Evolutionary conservation across 2,797 vertebrate species (phyloP), one percentile per base, ranked within the genome.

Genomic region (Psittacula echo): DNA sequence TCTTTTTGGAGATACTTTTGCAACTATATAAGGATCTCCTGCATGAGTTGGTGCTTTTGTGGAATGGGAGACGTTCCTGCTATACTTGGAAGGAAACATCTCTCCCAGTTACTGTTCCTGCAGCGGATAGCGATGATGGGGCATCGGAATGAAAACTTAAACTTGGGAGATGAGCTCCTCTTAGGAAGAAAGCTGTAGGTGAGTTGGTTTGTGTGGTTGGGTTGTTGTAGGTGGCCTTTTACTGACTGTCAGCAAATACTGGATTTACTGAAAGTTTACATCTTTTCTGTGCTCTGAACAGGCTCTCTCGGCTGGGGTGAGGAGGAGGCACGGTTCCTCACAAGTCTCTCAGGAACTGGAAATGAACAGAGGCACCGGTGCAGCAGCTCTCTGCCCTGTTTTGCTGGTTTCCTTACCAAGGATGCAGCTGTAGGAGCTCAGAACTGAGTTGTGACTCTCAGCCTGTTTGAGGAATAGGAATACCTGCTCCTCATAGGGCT

Each of bases 71-170:
- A 7, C 66, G 30, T 47, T 61, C 58, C 50, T 23, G 27, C 5
- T 20, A 32, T 5, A 30, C 54, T 24, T 27, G 60, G 88, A 53
- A 78, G 58, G 83, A 39, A 24, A 4, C 3, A 5, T 41, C 58
- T 22, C 42, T 64, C 41, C 42, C 29, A 4, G 0, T n/a, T 65
- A 4, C 1, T 1, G 0, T 39, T 50, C 54, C 82, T 32, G 39
- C 30, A 1, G 4, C 8, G 23, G 74, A 3, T 77, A 45, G 20
- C 2, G 0, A 3, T 10, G 39, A 21, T 45, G 37, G 17, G 2
- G 21, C 42, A 21, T 9, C 27, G 13, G 37, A 4, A 10, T 2
- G 42, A 42, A 26, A 34, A 11, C 67, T 27, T 11, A 7, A 22
- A 1, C 15, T 32, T 37, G 47, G 34, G 34, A 5, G 37, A 27